Percentiles rank a stretch among this genome's conserved stretches.
Conservation (phyloP, 1,140 invertebrate species). For the Drosophila eugracilis region DNA sequence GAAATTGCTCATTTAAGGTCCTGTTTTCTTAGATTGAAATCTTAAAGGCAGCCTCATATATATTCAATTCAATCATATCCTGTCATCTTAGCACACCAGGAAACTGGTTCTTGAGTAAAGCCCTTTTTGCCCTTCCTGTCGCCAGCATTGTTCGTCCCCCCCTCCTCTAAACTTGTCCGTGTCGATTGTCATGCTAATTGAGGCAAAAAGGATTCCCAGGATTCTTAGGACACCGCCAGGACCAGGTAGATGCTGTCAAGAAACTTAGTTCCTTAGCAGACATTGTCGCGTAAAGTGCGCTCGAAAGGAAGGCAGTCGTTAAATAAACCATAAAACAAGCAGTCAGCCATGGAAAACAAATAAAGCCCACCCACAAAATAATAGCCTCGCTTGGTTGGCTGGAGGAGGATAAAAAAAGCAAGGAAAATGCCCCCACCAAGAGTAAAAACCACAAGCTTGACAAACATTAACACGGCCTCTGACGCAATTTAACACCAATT, state of each 20-base stretch:
- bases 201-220: slow-evolving; percentile 39
- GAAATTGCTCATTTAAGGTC: slow-evolving; percentile 41
- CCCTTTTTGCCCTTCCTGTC: slow-evolving; percentile 24
- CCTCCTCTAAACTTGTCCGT: slow-evolving; percentile 48
- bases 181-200: slow-evolving; percentile 78
- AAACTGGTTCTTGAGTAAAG: slow-evolving; percentile 53
- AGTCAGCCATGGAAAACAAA: slow-evolving; percentile 31
- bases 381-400: slow-evolving; percentile 10
- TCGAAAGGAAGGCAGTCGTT: slow-evolving; percentile 25
- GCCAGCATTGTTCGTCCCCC: slow-evolving; percentile 23
- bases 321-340: slow-evolving; percentile 40
- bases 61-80: slow-evolving; percentile 67
- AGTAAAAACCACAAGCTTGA: slow-evolving; percentile 29
- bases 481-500: slow-evolving; percentile 84
- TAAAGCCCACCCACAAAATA: slow-evolving; percentile 41
- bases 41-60: slow-evolving; percentile 2
- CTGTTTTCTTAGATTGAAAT: slow-evolving; percentile 54
- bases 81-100: slow-evolving; percentile 55
- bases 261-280: slow-evolving; percentile 47
- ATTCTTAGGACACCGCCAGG: not conserved
- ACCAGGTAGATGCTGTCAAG: slow-evolving; percentile 17
- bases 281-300: slow-evolving; percentile 53
- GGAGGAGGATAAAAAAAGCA: not conserved
- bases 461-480: slow-evolving; percentile 75
- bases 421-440: slow-evolving; percentile 1